Percentiles rank a stretch among this genome's conserved stretches.
phyloP scores from a whole-genome alignment of 1,140 invertebrate species.

The Aphelinus certus region DNA sequence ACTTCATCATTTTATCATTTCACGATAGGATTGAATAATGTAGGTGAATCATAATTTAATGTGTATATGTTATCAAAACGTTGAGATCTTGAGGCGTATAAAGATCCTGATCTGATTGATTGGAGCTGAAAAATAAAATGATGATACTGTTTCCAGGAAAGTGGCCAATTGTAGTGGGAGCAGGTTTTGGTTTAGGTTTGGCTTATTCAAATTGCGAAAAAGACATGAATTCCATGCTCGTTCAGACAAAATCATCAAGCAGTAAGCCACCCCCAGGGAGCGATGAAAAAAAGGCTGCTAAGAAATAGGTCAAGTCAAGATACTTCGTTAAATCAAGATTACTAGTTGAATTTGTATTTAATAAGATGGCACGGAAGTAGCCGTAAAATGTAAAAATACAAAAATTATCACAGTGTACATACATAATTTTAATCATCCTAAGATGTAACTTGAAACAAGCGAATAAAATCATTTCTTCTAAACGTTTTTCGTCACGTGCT shows the following conservation, averaged over 20 bases:
- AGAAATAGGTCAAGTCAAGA: slow-evolving; percentile 18
- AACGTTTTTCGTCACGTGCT: neutral
- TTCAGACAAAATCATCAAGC: slow-evolving; percentile 38
- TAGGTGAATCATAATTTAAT: no score
- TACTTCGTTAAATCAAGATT: slow-evolving; percentile 27
- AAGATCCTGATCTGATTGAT: no score
- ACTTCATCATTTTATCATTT: no score
- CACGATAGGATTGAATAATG: no score
- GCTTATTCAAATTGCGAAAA: slow-evolving; percentile 82
- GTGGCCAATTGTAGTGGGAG: slow-evolving; percentile 78
- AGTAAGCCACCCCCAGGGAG: slow-evolving; percentile 38
- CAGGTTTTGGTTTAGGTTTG: slow-evolving; percentile 78
- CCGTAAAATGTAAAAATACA: slow-evolving; percentile 22
- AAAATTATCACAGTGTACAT: slow-evolving; percentile 30
- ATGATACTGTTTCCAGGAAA: slow-evolving; percentile 63
- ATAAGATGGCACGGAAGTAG: slow-evolving; percentile 11
- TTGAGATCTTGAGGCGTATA: no score
- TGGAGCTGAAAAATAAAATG: no score
- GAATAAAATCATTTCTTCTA: slow-evolving; percentile 35
- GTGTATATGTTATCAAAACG: no score
- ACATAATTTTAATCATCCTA: slow-evolving; percentile 28
- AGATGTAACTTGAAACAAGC: slow-evolving; percentile 30
- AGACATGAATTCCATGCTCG: slow-evolving; percentile 66
- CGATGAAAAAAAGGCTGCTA: slow-evolving; percentile 28
- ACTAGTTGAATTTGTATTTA: slow-evolving; percentile 35